Percentiles rank a stretch among this genome's conserved stretches.
These are phyloP conservation scores for Priocnemis perturbator DNA, from an alignment of 2,888 invertebrate genomes.

Conservation along the genomic window DNA sequence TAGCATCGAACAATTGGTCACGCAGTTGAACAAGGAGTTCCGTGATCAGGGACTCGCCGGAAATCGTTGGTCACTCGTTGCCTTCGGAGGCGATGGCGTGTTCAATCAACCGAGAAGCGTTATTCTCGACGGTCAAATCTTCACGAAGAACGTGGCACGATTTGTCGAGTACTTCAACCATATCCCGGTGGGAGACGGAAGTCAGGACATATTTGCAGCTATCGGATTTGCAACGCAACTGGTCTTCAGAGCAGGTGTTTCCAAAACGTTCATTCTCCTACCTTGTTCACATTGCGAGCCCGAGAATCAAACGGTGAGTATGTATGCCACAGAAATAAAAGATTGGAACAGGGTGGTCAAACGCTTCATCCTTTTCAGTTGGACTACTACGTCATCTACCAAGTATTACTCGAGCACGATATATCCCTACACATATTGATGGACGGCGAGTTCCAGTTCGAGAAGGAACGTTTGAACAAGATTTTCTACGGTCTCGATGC, in stretches of 20 bases:
- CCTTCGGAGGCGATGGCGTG: slow-evolving; percentile 88
- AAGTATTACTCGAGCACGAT: slow-evolving; percentile 87
- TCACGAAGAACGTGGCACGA: slow-evolving; percentile 77
- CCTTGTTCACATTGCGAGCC: slow-evolving; percentile 87
- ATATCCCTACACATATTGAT: slow-evolving; percentile 89
- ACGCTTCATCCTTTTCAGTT: slow-evolving; percentile 76
- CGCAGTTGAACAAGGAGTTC: slow-evolving; percentile 83
- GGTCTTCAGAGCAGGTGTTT: slow-evolving; percentile 88
- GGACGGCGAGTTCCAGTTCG: slow-evolving; percentile 87
- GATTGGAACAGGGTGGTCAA: neutral
- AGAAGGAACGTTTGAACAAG: slow-evolving; percentile 83
- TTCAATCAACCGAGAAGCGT: slow-evolving; percentile 85
- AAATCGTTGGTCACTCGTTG: slow-evolving; percentile 88
- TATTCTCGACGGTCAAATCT: slow-evolving; percentile 83
- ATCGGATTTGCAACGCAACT: slow-evolving; percentile 84
- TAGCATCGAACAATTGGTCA: slow-evolving; percentile 83
- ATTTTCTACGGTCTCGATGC: slow-evolving; percentile 89
- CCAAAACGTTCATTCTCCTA: slow-evolving; percentile 87
- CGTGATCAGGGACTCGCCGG: slow-evolving; percentile 80
- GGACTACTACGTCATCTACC: slow-evolving; percentile 89
- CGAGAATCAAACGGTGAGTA: slow-evolving; percentile 81
- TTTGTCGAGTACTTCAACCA: slow-evolving; percentile 83
- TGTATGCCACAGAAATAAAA: slow-evolving; percentile 12
- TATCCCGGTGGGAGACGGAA: slow-evolving; percentile 82
- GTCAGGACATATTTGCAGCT: slow-evolving; percentile 85